Percentiles rank a stretch among this genome's conserved stretches.
These are phyloP conservation scores for Boleophthalmus pectinirostris DNA, from an alignment of 2,113 vertebrate genomes.

Conservation along the genomic window DNA sequence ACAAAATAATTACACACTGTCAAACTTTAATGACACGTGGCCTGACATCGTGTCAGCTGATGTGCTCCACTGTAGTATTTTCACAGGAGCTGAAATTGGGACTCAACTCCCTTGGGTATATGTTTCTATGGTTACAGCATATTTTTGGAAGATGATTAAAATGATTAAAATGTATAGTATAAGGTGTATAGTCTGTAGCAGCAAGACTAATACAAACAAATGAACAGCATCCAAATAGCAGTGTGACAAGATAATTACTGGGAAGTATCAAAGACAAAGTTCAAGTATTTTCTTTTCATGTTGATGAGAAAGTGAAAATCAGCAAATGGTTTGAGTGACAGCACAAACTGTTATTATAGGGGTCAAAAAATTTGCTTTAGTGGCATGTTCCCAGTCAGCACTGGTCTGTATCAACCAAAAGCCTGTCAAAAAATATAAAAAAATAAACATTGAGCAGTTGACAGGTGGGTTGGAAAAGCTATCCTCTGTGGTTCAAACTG, in stretches of 20 bases:
- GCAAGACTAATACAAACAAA: neutral
- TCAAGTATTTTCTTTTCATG: no score
- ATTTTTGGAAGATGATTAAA: neutral
- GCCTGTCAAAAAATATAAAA: neutral
- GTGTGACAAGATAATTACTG: no score
- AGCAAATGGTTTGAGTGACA: neutral
- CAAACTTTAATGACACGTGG: neutral
- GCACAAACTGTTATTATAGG: neutral
- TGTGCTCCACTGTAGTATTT: neutral
- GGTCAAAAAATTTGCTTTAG: neutral
- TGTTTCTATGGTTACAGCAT: neutral
- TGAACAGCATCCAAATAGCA: neutral
- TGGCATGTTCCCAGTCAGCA: neutral
- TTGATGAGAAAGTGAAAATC: no score
- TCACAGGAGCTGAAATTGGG: neutral
- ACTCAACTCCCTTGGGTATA: neutral
- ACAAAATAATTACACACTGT: neutral
- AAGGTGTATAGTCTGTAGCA: neutral
- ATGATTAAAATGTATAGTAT: neutral
- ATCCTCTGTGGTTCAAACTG: neutral
- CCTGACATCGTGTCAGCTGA: neutral
- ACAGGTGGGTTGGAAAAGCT: neutral
- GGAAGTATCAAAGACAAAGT: no score
- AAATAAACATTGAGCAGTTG: neutral
- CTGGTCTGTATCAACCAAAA: neutral